Base-by-base conservation (phyloP, 2,888 invertebrate species). In the Drosophila anomelani region DNA sequence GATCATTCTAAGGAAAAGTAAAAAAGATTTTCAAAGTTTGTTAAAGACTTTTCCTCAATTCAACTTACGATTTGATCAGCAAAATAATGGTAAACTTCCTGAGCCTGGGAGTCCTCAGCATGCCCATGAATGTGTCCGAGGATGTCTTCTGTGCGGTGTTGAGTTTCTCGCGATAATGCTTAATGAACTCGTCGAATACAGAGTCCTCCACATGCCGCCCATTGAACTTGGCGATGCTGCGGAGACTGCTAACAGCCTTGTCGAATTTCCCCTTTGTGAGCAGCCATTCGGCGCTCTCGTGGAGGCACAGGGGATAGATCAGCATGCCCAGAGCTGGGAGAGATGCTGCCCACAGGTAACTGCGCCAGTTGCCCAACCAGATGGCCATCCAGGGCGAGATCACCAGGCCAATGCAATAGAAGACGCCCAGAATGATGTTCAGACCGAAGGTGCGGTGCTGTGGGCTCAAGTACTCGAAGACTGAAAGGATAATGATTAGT, bases 201-300 rank as follows among this genome's bases (percentile, higher is more conserved):
- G 90, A 89, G 3, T 93, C 91, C 4, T 92, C 90, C 13, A 94
- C 91, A 5, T 80, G 76, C 39, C 91, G 92, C 9, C 92, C 88
- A 85, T 95, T 95, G 67, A 93, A 91, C 76, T 92, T 92, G 1
- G 94, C 94, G 17, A 94, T 93, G 66, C 91, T 91, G 68, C 92
- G 91, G 70, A 94, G 93, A 73, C 94, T 94, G 10, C 88, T 76
- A 3, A 94, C 92, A 0, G 94, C 94, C 60, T 93, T 91, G 13
- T 93, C 92, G 4, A 92, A 92, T 59, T 92, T 89, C 1, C 93
- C 93, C 80, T 93, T 93, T 71, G 94, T 94, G 15, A 94, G 90
- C 34, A 94, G 84, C 95, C 95, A 95, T 78, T 94, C 93, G 0
- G 94, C 94, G 78, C 94, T 94, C 89, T 95, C 94, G 8, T 94